phyloP scores from a whole-genome alignment of 92 coral and sea anemone genomes.

The Blastomussa wellsi region DNA sequence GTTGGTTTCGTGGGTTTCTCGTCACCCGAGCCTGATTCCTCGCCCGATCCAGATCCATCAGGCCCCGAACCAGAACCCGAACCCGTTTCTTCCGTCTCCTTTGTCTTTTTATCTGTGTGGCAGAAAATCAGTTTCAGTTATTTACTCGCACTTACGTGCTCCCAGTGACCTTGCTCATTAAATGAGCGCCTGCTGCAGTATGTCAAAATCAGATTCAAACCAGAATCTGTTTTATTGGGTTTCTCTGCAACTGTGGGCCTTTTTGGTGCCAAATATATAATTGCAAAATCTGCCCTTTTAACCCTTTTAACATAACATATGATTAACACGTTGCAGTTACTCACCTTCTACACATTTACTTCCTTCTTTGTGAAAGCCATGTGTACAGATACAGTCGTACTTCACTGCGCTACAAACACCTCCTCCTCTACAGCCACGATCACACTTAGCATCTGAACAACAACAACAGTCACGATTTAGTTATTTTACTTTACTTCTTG shows the following conservation, averaged over 20 bases:
- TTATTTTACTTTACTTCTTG: neutral
- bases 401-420: slow-evolving; percentile 68
- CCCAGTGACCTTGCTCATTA: neutral
- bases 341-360: slow-evolving; percentile 60
- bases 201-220: neutral
- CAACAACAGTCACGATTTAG: neutral
- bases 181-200: neutral
- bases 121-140: neutral
- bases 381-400: slow-evolving; percentile 62
- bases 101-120: slow-evolving; percentile 11
- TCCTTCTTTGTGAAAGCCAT: slow-evolving; percentile 72
- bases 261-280: too few species aligned
- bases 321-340: neutral
- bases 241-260: neutral
- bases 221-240: neutral
- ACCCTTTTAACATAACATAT: too few species aligned
- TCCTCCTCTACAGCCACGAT: slow-evolving; percentile 64
- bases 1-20: neutral
- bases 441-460: slow-evolving; percentile 68
- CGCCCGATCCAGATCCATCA: too few species aligned
- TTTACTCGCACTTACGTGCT: neutral
- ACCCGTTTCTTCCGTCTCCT: slow-evolving; percentile 19
- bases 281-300: too few species aligned
- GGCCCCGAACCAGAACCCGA: slow-evolving; percentile 50
- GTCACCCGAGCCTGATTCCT: slow-evolving; percentile 35